A percentile compares a stretch with the other conserved stretches of the same genome.
phyloP scores from a whole-genome alignment of 2,113 vertebrate species.

The Anser brachyrhynchus region DNA sequence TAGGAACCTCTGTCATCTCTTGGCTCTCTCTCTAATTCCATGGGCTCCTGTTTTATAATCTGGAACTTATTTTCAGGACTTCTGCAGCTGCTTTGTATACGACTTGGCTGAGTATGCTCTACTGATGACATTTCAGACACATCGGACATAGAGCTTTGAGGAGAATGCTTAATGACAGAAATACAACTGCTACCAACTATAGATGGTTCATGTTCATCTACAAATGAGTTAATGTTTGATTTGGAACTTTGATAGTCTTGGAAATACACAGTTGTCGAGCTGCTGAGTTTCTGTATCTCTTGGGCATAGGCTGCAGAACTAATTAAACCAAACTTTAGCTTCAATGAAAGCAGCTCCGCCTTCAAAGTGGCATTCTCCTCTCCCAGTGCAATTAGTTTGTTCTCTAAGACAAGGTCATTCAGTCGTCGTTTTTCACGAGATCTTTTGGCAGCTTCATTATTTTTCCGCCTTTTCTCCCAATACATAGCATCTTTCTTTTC shows the following conservation, averaged over 20 bases:
- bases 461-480: slow-evolving; percentile 95
- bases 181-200: slow-evolving; percentile 86
- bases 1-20: slow-evolving; percentile 82
- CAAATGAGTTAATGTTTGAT: slow-evolving; percentile 70
- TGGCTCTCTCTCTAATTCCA: slow-evolving; percentile 79
- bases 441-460: slow-evolving; percentile 96
- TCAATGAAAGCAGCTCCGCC: slow-evolving; percentile 89
- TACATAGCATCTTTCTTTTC: slow-evolving; percentile 96
- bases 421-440: slow-evolving; percentile 94
- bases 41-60: slow-evolving; percentile 87
- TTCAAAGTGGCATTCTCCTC: slow-evolving; percentile 94
- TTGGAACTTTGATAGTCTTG: slow-evolving; percentile 81
- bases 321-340: slow-evolving; percentile 93
- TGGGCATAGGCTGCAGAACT: slow-evolving; percentile 88
- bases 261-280: slow-evolving; percentile 79
- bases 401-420: slow-evolving; percentile 97
- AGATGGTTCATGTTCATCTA: slow-evolving; percentile 80
- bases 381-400: slow-evolving; percentile 91
- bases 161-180: slow-evolving; percentile 96
- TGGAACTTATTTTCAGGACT: slow-evolving; percentile 78
- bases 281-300: slow-evolving; percentile 90
- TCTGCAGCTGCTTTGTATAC: slow-evolving; percentile 73
- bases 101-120: slow-evolving; percentile 73
- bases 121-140: slow-evolving; percentile 76
- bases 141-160: slow-evolving; percentile 83